Percentiles rank a stretch among this genome's conserved stretches.
Evolutionary conservation across 1,140 invertebrate species (phyloP).

Genomic region (Drosophila truncata): DNA sequence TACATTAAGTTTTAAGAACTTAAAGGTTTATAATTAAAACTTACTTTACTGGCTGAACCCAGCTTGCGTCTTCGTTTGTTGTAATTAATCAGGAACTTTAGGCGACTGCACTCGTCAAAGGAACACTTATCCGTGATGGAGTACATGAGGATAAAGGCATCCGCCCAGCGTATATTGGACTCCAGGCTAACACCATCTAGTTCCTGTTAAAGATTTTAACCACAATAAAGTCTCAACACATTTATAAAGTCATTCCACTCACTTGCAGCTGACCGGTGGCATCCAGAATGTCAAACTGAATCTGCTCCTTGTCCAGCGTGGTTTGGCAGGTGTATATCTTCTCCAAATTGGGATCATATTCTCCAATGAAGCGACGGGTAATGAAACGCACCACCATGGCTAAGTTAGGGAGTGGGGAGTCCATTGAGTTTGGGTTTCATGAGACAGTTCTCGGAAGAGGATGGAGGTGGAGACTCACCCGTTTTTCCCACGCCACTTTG

Average conservation of each 20-base stretch:
- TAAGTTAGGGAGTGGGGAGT: slow-evolving; percentile 6
- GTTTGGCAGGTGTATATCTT: slow-evolving; percentile 92
- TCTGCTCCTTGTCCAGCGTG: slow-evolving; percentile 91
- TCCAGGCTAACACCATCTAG: slow-evolving; percentile 89
- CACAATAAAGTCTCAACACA: background rate
- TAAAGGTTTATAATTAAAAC: background rate
- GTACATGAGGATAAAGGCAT: slow-evolving; percentile 94
- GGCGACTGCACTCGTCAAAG: slow-evolving; percentile 93
- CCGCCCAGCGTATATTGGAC: slow-evolving; percentile 92
- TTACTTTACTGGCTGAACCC: slow-evolving; percentile 85
- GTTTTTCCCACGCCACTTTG: slow-evolving; percentile 92
- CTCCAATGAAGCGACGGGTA: slow-evolving; percentile 92
- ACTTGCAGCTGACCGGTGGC: slow-evolving; percentile 91
- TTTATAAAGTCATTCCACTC: slow-evolving; percentile 77
- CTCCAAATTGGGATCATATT: slow-evolving; percentile 93
- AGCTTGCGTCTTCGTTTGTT: slow-evolving; percentile 90
- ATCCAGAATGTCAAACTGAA: slow-evolving; percentile 92
- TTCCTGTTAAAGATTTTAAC: slow-evolving; percentile 86
- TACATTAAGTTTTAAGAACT: no score
- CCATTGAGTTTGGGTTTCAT: slow-evolving; percentile 11
- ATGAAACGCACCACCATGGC: slow-evolving; percentile 93
- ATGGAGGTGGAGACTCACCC: slow-evolving; percentile 86
- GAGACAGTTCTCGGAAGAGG: background rate
- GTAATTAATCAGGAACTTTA: slow-evolving; percentile 92
- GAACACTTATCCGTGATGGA: slow-evolving; percentile 93